Percentiles rank a stretch among this genome's conserved stretches.
phyloP scores from a whole-genome alignment of 2,797 vertebrate species.

The Denticeps clupeoides region DNA sequence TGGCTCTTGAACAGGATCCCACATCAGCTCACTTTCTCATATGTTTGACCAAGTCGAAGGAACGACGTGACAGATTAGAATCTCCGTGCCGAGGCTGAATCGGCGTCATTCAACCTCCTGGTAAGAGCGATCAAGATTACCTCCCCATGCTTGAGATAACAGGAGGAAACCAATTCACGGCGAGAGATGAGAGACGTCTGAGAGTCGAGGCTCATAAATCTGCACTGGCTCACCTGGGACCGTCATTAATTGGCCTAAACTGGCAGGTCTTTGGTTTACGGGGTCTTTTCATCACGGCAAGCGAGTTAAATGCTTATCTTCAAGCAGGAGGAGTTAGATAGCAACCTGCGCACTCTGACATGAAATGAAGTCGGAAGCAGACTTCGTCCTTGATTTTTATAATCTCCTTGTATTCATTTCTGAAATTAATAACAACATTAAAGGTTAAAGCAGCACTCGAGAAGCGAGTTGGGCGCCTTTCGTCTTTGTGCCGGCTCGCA shows the following conservation, averaged over 20 bases:
- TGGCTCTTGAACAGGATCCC: conserved; percentile 3
- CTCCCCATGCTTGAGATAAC: not conserved
- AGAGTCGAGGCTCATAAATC: not conserved
- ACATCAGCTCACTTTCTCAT: not conserved
- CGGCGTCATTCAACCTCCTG: not conserved
- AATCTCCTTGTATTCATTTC: conserved; percentile 27
- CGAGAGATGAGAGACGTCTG: not conserved
- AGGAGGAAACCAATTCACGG: not conserved
- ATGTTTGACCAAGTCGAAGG: not conserved
- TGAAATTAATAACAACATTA: conserved; percentile 28
- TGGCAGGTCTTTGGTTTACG: conserved; percentile 37
- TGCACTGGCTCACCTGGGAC: not conserved
- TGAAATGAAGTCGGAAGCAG: conserved; percentile 2
- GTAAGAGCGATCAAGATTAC: not conserved
- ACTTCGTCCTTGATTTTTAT: conserved; percentile 38
- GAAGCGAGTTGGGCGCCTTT: conserved; percentile 13
- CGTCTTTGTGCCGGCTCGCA: conserved; percentile 9
- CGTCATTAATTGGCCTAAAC: conserved; percentile 42
- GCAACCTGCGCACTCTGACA: conserved; percentile 29
- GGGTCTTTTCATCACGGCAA: conserved; percentile 33
- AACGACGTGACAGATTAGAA: not conserved
- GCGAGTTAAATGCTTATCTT: conserved; percentile 38
- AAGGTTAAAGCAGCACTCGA: conserved; percentile 27
- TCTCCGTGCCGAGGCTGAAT: not conserved
- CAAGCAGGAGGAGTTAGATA: conserved; percentile 28